phyloP scores from a whole-genome alignment of 1,140 invertebrate species.

The Diabrotica virgifera region DNA sequence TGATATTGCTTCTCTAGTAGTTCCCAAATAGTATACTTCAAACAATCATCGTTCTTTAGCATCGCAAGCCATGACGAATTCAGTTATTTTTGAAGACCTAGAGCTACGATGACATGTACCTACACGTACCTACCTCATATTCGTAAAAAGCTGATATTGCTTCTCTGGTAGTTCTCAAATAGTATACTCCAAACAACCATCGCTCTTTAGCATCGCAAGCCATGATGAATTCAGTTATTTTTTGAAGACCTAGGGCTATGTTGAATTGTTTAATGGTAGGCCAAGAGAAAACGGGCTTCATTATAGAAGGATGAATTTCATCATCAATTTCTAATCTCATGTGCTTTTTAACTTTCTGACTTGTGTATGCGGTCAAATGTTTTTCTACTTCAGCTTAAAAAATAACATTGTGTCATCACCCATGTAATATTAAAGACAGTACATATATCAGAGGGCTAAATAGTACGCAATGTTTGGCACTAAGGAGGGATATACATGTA shows the following conservation, averaged over 20 bases:
- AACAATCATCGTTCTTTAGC: conserved; percentile 28
- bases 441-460: too few relatives aligned
- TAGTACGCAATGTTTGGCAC: too few relatives aligned
- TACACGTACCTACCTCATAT: conserved; percentile 24
- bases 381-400: too few relatives aligned
- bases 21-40: conserved; percentile 26
- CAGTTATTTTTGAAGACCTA: conserved; percentile 24
- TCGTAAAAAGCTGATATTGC: conserved; percentile 9
- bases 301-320: too few relatives aligned
- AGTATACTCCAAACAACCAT: conserved; percentile 31
- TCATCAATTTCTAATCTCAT: too few relatives aligned
- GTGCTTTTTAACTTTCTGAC: too few relatives aligned
- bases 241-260: conserved; percentile 20
- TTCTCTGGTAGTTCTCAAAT: conserved; percentile 8
- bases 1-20: background rate
- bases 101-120: conserved; percentile 22
- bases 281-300: conserved; percentile 9
- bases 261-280: conserved; percentile 23
- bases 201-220: conserved; percentile 23
- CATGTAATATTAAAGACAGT: too few relatives aligned
- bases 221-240: conserved; percentile 27
- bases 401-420: too few relatives aligned
- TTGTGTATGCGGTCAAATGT: too few relatives aligned
- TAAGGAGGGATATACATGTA: too few relatives aligned
- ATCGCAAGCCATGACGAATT: conserved; percentile 22